Percentiles rank a stretch among this genome's conserved stretches.
These are phyloP conservation scores for Ectropis crepuscularia DNA, from an alignment of 2,888 invertebrate genomes.

Conservation along the genomic window DNA sequence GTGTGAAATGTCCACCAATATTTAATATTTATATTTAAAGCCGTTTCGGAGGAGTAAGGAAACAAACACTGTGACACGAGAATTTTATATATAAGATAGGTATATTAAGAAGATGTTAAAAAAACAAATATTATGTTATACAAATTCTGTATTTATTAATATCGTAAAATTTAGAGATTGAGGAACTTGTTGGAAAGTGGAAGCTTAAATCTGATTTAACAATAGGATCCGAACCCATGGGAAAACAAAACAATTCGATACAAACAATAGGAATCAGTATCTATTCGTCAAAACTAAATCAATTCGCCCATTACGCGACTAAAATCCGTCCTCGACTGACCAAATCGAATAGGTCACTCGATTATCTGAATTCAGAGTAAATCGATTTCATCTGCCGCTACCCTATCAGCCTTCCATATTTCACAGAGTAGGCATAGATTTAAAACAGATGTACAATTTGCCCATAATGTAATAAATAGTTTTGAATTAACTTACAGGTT, in stretches of 20 bases:
- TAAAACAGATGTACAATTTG: conserved; percentile 4
- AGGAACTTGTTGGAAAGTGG: too few relatives aligned
- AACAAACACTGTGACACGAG: too few relatives aligned
- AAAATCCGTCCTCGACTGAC: conserved; percentile 26
- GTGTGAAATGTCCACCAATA: too few relatives aligned
- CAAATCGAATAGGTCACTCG: conserved; percentile 41
- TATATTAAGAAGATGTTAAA: too few relatives aligned
- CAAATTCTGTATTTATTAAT: too few relatives aligned
- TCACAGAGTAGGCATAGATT: conserved; percentile 4
- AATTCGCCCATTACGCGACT: conserved; percentile 25
- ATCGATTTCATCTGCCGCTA: conserved; percentile 39
- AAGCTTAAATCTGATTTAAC: too few relatives aligned
- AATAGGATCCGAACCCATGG: too few relatives aligned
- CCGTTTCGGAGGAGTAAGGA: too few relatives aligned
- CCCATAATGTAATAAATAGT: neutral
- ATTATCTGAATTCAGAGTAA: conserved; percentile 39
- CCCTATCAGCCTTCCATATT: conserved; percentile 36
- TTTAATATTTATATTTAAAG: too few relatives aligned
- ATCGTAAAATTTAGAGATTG: too few relatives aligned
- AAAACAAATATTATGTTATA: too few relatives aligned
- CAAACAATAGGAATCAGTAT: conserved; percentile 1
- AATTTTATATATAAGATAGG: too few relatives aligned
- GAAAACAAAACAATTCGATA: conserved; percentile 1
- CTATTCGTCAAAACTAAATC: conserved; percentile 26
- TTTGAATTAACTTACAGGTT: neutral